Base-by-base conservation (phyloP, 2,888 invertebrate species). In the Acanthococcus lagerstroemiae region DNA sequence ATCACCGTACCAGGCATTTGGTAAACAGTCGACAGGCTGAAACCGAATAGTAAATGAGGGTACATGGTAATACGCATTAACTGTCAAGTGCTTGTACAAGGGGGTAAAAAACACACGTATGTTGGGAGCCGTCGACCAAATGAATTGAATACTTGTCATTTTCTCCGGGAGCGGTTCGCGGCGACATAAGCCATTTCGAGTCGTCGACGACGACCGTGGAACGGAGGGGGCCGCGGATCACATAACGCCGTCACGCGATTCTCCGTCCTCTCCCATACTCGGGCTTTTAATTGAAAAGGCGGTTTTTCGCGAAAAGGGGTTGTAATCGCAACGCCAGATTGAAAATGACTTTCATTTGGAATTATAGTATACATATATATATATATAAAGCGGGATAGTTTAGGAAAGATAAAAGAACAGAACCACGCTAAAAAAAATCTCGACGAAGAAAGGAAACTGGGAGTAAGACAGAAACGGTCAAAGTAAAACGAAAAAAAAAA, bases 301-400 rank as follows among this genome's bases (percentile, higher is more conserved):
- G 63, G 63, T 63, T 63, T 63, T 52, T 30, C 48, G 25, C 48
- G 48, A 50, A 63, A 60, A 63, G 63, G 63, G 63, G 63, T 63
- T 63, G 63, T 63, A 63, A 63, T 63, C 54, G 63, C 50, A 52
- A 63, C 30, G 63, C 63, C 63, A 54, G 63, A 63, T 63, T 63
- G 63, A 63, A 63, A 63, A 63, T 63, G 63, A 63, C 63, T 63
- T 52, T 63, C 63, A 63, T 63, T 63, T 63, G 63, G 63, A 63
- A 63, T 63, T 63, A 63, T 63, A 52, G 48, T 50, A 63, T 54
- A 54, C n/a, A 37, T 37, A 37, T 37, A n/a, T n/a, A 37, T 37
- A 37, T n/a, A n/a, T 37, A 37, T 37, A 37, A 37, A 37, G 37
- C n/a, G 37, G n/a, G 37, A 37, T 37, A 37, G 37, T 37, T 37